Evolutionary conservation across 2,797 vertebrate genomes (phyloP).

Genomic region (Cyprinella venusta): DNA sequence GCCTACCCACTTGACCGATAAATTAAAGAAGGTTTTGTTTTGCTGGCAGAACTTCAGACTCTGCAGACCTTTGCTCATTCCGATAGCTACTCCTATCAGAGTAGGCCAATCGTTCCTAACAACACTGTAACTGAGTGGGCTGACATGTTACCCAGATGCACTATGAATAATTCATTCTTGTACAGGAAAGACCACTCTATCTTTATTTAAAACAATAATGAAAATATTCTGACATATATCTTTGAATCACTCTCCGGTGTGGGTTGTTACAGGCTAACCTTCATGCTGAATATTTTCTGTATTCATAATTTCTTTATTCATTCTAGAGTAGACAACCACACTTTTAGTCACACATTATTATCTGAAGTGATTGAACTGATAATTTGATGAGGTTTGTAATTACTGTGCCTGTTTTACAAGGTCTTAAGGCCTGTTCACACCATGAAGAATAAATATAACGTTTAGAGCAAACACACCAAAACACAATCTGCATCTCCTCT

Average conservation of each 20-base stretch:
- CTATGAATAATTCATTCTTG: not conserved
- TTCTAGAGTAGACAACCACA: not conserved
- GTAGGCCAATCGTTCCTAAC: not conserved
- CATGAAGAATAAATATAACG: not conserved
- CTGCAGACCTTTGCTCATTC: constrained; percentile 52
- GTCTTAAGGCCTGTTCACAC: not conserved
- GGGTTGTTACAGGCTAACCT: not conserved
- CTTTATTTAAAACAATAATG: not conserved
- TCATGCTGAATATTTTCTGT: not conserved
- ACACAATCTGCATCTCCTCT: not conserved
- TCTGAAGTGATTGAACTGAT: not conserved
- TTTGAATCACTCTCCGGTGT: not conserved
- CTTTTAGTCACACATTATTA: not conserved
- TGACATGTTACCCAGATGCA: not conserved
- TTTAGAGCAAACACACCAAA: not conserved
- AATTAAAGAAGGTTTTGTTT: not conserved
- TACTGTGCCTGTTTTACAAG: not conserved
- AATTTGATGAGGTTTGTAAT: not conserved
- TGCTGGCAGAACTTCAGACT: constrained; percentile 45
- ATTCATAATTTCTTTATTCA: not conserved
- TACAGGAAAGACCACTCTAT: not conserved
- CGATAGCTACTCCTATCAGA: not conserved
- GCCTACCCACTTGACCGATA: not conserved
- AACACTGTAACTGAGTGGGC: not conserved
- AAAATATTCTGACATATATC: not conserved